These are phyloP conservation scores for Verasper variegatus DNA, from an alignment of 2,113 vertebrate genomes.

Conservation along the genomic window DNA sequence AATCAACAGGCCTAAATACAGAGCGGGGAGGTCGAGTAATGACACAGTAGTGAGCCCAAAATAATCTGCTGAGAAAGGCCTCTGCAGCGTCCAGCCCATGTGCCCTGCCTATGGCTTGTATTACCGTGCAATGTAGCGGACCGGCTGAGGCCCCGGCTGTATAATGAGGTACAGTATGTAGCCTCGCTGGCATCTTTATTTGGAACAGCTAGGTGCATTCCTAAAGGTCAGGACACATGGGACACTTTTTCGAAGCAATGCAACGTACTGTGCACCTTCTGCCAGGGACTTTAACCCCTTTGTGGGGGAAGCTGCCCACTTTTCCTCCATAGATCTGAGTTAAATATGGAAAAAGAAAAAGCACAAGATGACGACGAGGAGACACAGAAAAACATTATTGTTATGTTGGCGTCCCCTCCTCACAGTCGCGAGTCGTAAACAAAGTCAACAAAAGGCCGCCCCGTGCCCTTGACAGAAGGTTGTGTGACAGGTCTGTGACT, in stretches of 20 bases:
- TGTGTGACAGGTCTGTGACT: slow-evolving; percentile 52
- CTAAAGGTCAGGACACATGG: slow-evolving; percentile 46
- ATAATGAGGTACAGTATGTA: slow-evolving; percentile 64
- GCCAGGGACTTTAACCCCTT: not conserved
- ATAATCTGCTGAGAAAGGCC: slow-evolving; percentile 80
- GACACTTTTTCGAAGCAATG: not conserved
- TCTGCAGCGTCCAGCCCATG: slow-evolving; percentile 63
- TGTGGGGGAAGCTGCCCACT: not conserved
- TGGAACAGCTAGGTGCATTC: slow-evolving; percentile 66
- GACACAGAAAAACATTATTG: too few species aligned
- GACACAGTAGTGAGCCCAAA: slow-evolving; percentile 79
- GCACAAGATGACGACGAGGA: too few species aligned
- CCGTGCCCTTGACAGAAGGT: slow-evolving; percentile 63
- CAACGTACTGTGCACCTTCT: not conserved
- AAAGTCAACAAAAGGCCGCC: slow-evolving; percentile 28
- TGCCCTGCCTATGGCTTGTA: slow-evolving; percentile 66
- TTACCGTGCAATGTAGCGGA: slow-evolving; percentile 65
- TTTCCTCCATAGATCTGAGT: too few species aligned
- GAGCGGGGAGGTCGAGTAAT: slow-evolving; percentile 76
- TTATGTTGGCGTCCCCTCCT: not conserved
- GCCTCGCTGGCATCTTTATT: slow-evolving; percentile 66
- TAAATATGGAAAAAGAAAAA: too few species aligned
- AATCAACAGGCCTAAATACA: slow-evolving; percentile 81
- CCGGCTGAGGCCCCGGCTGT: slow-evolving; percentile 44
- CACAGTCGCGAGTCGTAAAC: slow-evolving; percentile 24